These are phyloP conservation scores for Acronicta aceris DNA, from an alignment of 2,888 invertebrate species.

Conservation along the genomic window DNA sequence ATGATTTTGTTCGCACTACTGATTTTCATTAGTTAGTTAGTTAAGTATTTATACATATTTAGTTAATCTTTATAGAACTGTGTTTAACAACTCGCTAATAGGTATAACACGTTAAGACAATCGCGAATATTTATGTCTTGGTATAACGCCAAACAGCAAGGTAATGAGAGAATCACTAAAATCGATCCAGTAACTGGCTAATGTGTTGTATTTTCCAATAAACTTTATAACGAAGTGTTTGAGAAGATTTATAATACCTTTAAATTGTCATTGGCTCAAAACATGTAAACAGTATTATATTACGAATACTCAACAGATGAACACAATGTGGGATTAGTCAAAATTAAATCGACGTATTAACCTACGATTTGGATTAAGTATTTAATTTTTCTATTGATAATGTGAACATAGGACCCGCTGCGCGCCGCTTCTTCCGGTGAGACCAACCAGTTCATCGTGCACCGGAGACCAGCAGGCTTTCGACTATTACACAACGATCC, in stretches of 20 bases:
- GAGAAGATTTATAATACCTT: background rate
- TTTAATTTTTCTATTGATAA: too few relatives aligned
- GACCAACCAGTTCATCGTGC: too few relatives aligned
- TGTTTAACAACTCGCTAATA: background rate
- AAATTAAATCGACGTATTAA: too few relatives aligned
- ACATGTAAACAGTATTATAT: background rate
- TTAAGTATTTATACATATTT: too few relatives aligned
- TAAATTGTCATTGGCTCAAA: background rate
- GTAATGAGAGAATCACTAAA: background rate
- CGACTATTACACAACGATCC: too few relatives aligned
- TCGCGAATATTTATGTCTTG: background rate
- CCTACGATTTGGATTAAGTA: too few relatives aligned
- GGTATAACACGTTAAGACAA: background rate
- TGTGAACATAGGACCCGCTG: too few relatives aligned
- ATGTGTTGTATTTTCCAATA: background rate
- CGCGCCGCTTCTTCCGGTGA: too few relatives aligned
- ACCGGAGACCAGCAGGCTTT: too few relatives aligned
- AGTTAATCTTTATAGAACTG: background rate
- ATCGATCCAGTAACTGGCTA: background rate
- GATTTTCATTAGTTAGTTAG: too few relatives aligned
- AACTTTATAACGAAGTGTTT: background rate
- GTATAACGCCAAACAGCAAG: background rate
- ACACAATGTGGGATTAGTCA: too few relatives aligned
- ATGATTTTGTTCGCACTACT: too few relatives aligned
- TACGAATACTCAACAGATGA: background rate